Conservation (phyloP, 2,888 invertebrate species). For the Mamestra brassicae region DNA sequence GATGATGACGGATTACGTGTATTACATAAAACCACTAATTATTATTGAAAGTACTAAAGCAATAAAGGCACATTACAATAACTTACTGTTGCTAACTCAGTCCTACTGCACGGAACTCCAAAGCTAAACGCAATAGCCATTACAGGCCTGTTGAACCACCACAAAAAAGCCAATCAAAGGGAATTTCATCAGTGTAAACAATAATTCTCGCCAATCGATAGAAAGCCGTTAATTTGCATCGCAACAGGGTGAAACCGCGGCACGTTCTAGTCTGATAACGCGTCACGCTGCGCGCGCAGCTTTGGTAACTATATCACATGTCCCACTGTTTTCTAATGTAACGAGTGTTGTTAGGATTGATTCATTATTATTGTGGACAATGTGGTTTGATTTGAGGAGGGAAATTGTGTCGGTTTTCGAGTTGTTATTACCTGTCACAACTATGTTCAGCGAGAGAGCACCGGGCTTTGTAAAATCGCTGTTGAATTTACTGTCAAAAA, state of each 20-base stretch:
- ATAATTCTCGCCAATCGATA: constrained; percentile 54
- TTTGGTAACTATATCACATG: constrained; percentile 62
- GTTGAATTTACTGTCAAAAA: background rate
- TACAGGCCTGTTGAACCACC: background rate
- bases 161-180: constrained; percentile 27
- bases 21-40: background rate
- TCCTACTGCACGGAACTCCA: constrained; percentile 10
- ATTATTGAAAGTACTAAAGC: background rate
- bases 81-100: background rate
- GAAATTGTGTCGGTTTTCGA: background rate
- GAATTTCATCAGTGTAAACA: constrained; percentile 44
- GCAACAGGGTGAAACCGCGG: constrained; percentile 57
- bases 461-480: background rate
- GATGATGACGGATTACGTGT: too few species aligned
- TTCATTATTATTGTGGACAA: constrained; percentile 26
- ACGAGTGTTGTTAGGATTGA: constrained; percentile 47
- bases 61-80: background rate
- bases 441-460: background rate
- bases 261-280: constrained; percentile 67
- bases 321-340: constrained; percentile 60
- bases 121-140: constrained; percentile 16
- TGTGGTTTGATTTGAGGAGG: background rate
- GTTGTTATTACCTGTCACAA: background rate
- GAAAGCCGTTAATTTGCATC: constrained; percentile 65
- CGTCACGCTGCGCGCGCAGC: constrained; percentile 61